phyloP scores from a whole-genome alignment of 2,797 vertebrate species.

The Pteronotus mesoamericanus region DNA sequence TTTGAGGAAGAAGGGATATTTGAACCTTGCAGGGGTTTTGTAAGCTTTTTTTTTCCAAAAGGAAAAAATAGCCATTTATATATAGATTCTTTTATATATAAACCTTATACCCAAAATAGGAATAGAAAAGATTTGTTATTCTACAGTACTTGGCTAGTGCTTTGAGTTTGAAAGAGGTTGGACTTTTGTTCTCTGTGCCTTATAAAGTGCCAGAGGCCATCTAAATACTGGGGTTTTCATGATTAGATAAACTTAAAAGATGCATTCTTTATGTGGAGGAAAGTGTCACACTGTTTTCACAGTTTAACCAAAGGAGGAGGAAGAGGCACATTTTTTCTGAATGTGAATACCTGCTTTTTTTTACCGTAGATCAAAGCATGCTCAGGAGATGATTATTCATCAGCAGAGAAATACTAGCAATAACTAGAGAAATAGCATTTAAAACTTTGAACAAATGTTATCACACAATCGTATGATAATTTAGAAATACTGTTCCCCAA shows the following conservation, averaged over 20 bases:
- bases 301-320: not conserved
- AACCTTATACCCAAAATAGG: not conserved
- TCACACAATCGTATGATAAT: not conserved
- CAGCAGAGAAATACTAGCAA: not conserved
- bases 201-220: not conserved
- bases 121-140: not conserved
- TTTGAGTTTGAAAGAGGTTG: not conserved
- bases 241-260: not conserved
- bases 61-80: not conserved
- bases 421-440: not conserved
- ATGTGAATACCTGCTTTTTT: not conserved
- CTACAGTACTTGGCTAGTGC: not conserved
- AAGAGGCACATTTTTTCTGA: not conserved
- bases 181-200: not conserved
- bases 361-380: not conserved
- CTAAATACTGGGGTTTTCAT: not conserved
- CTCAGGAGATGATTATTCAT: not conserved
- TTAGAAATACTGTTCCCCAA: not conserved
- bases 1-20: not conserved
- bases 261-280: not conserved
- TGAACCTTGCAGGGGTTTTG: not conserved
- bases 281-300: not conserved
- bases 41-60: not conserved
- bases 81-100: not conserved
- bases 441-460: not conserved